Conservation (phyloP, 2,888 invertebrate species). For the Dinocampus coccinellae region DNA sequence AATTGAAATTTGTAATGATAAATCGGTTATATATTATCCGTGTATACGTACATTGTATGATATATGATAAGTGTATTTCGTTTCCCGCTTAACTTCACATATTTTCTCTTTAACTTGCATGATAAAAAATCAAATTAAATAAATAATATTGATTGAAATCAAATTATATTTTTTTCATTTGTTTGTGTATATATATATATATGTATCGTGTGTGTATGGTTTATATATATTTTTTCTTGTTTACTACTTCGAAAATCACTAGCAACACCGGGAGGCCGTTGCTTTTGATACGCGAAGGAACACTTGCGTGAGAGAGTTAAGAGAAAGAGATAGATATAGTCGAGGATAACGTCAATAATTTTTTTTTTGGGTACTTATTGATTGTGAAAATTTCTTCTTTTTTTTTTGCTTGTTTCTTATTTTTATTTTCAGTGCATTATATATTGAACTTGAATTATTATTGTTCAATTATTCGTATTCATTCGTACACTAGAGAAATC, state of each 20-base stretch:
- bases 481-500: background rate
- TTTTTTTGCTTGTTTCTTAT: background rate
- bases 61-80: conserved; percentile 41
- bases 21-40: conserved; percentile 9
- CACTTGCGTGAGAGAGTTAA: conserved; percentile 38
- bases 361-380: background rate
- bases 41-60: conserved; percentile 3
- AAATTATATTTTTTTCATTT: background rate
- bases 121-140: background rate
- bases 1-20: conserved; percentile 23
- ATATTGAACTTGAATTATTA: background rate
- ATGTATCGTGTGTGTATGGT: no score
- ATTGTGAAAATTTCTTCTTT: background rate
- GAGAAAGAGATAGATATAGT: background rate
- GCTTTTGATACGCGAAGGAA: conserved; percentile 36
- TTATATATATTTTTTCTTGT: conserved; percentile 1
- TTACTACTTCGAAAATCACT: conserved; percentile 12
- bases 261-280: conserved; percentile 23
- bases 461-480: background rate
- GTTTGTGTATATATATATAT: conserved; percentile 7
- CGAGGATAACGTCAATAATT: background rate
- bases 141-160: background rate
- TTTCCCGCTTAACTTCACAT: conserved; percentile 39
- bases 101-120: background rate
- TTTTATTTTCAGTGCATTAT: background rate